Base-by-base conservation (phyloP, 2,113 vertebrate species). In the Ctenomys sociabilis region DNA sequence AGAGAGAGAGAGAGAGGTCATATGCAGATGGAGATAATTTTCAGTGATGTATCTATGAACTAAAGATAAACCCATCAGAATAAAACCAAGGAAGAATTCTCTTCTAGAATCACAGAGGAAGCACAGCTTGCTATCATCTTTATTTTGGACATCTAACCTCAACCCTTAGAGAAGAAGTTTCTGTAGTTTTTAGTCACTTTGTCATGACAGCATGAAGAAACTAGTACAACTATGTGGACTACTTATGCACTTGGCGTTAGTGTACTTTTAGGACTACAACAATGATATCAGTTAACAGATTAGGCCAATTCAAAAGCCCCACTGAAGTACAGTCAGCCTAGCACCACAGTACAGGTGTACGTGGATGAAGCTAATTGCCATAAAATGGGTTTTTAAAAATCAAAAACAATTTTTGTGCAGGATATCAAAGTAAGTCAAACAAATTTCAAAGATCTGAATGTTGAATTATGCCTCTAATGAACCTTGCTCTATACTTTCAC, bases 371-470 rank as follows among this genome's bases (percentile, higher is more conserved):
- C 40, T 37, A 88, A 66, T 66, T 32, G 13, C 32, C 95, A 37
- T 80, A 75, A 88, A 35, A 82, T 21, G 70, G 64, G 10, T 72
- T 83, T 75, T 54, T 30, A 54, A 52, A 35, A 57, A 21, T 35
- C 14, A 63, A 84, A 88, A 91, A 1, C 52, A 82, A 57, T 6
- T 70, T 96, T 75, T 75, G 40, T 37, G 7, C 1, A 40, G 35
- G 70, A 85, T 14, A 37, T 88, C 66, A 68, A 94, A 90, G 78
- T 70, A 95, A 88, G 92, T 54, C 37, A 92, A 84, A 19, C 8
- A 91, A 78, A 75, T 86, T 73, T 93, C 37, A 77, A 93, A 77
- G 28, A 91, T 54, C 54, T 90, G 26, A 17, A 5, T 90, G 61
- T 59, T 77, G 57, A 93, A 80, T 63, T 70, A 57, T 28, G 19